Percentiles rank a stretch among this genome's conserved stretches.
These are phyloP conservation scores for Carabus problematicus DNA, from an alignment of 2,888 invertebrate species.

Conservation along the genomic window DNA sequence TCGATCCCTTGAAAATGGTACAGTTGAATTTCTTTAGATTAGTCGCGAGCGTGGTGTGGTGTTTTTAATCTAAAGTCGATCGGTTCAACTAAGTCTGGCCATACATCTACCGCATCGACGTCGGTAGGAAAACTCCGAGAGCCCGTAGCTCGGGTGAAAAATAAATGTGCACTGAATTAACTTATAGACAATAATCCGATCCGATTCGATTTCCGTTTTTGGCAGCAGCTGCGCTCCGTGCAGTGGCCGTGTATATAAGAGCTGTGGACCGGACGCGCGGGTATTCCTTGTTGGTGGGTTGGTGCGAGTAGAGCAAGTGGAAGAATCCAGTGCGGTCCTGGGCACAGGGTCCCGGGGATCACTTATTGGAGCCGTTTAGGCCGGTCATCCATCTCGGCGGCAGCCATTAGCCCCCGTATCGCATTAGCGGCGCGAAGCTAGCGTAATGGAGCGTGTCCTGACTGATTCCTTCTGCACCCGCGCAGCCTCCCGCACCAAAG, in stretches of 20 bases:
- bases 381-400: constrained; percentile 59
- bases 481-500: too few relatives aligned
- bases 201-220: constrained; percentile 38
- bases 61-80: constrained; percentile 43
- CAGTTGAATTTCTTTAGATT: too few relatives aligned
- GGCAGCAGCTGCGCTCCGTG: not conserved
- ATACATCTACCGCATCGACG: constrained; percentile 24
- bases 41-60: constrained; percentile 11
- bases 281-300: not conserved
- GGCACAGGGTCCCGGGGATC: not conserved
- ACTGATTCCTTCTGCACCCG: constrained; percentile 47
- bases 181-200: constrained; percentile 49
- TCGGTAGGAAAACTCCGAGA: constrained; percentile 4
- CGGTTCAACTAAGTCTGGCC: constrained; percentile 36
- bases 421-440: constrained; percentile 53
- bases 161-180: constrained; percentile 45
- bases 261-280: not conserved
- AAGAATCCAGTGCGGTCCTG: not conserved
- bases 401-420: constrained; percentile 60
- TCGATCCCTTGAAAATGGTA: too few relatives aligned
- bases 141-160: constrained; percentile 18
- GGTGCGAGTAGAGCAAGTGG: not conserved
- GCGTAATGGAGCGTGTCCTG: constrained; percentile 51
- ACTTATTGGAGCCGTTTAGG: constrained; percentile 40
- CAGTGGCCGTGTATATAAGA: too few relatives aligned